These are phyloP conservation scores for Drosophila miranda DNA, from an alignment of 1,140 invertebrate species.

Conservation along the genomic window DNA sequence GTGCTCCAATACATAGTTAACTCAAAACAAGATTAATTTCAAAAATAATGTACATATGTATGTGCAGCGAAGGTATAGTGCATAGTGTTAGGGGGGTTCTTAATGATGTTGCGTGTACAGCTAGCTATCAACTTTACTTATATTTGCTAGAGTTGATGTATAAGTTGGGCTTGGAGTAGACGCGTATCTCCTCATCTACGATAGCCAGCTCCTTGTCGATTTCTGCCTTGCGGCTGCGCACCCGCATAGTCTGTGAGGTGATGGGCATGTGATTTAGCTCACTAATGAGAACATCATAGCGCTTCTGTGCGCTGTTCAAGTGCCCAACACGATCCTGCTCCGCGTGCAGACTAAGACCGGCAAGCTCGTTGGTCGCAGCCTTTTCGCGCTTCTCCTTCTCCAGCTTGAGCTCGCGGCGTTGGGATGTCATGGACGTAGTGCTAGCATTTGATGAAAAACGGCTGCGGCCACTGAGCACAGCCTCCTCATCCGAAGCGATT, in stretches of 20 bases:
- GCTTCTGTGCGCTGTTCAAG: constrained; percentile 88
- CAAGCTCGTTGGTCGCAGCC: constrained; percentile 83
- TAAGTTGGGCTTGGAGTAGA: constrained; percentile 93
- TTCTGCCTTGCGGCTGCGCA: constrained; percentile 90
- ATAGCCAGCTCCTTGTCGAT: constrained; percentile 92
- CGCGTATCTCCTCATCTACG: constrained; percentile 93
- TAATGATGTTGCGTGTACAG: no score
- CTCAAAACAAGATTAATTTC: no score
- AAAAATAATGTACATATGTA: no score
- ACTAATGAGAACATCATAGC: constrained; percentile 90
- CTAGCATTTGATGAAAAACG: no score
- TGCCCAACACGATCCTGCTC: constrained; percentile 90
- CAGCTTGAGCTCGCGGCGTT: no score
- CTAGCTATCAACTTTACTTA: constrained; percentile 18
- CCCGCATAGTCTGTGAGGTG: constrained; percentile 90
- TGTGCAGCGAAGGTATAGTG: no score
- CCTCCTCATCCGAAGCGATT: no score
- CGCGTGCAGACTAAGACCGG: constrained; percentile 86
- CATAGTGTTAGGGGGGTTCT: no score
- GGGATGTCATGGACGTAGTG: no score
- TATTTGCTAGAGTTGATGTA: constrained; percentile 86
- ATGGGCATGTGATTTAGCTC: constrained; percentile 93
- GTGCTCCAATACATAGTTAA: no score
- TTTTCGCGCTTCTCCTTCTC: constrained; percentile 82
- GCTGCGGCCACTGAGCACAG: no score